These are phyloP conservation scores for Globia sparganii DNA, from an alignment of 2,888 invertebrate species.

Conservation along the genomic window DNA sequence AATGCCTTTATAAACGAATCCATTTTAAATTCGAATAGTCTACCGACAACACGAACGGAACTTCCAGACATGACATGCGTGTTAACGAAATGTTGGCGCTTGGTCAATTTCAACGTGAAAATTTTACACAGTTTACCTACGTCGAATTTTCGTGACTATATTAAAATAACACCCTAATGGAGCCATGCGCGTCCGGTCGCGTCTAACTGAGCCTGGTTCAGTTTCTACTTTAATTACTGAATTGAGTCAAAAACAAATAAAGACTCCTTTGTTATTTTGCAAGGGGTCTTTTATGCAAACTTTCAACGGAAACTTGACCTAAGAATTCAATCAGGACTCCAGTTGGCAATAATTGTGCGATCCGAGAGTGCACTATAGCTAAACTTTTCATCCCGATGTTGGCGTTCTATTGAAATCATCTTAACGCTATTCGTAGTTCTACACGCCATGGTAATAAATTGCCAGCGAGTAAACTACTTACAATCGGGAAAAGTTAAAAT, in stretches of 20 bases:
- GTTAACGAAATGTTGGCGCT: constrained; percentile 86
- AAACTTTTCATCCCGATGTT: constrained; percentile 86
- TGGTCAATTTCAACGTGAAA: constrained; percentile 83
- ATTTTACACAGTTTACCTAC: constrained; percentile 74
- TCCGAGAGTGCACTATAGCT: constrained; percentile 84
- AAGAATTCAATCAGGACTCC: constrained; percentile 88
- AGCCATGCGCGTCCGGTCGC: constrained; percentile 49
- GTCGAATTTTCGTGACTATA: constrained; percentile 76
- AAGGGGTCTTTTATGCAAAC: constrained; percentile 85
- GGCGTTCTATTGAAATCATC: constrained; percentile 88
- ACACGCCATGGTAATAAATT: constrained; percentile 84
- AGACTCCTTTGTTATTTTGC: constrained; percentile 81
- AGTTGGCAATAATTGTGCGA: constrained; percentile 87
- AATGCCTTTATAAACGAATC: constrained; percentile 89
- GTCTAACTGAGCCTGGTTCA: constrained; percentile 55
- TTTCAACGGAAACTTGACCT: constrained; percentile 85
- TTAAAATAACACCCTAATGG: constrained; percentile 74
- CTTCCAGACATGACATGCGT: constrained; percentile 88
- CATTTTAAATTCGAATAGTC: constrained; percentile 88
- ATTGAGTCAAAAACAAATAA: constrained; percentile 73
- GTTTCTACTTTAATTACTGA: constrained; percentile 73
- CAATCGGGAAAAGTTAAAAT: constrained; percentile 83
- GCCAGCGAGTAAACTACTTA: constrained; percentile 81
- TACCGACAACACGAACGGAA: constrained; percentile 86
- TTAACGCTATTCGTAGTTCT: constrained; percentile 83